Percentiles rank a stretch among this genome's conserved stretches.
Evolutionary conservation across 2,113 vertebrate genomes (phyloP).

Genomic region (Mesoclemmys tuberculata): DNA sequence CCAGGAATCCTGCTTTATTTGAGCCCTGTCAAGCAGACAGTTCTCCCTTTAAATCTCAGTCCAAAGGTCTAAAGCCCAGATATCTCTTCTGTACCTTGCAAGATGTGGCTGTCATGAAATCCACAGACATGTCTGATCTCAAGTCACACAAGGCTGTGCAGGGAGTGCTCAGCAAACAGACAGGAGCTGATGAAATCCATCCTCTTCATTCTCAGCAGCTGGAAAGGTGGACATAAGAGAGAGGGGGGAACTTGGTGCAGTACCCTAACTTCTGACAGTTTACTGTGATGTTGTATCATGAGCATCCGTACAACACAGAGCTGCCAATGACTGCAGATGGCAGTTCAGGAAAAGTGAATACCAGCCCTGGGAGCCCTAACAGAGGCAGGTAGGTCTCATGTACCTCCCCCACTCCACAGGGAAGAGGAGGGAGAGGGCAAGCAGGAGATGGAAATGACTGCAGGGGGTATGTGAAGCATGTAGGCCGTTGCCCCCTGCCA

Average conservation of each 20-base stretch:
- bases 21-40: neutral
- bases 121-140: neutral
- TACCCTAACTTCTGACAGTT: neutral
- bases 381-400: neutral
- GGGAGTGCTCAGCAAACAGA: neutral
- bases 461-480: neutral
- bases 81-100: neutral
- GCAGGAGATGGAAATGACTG: neutral
- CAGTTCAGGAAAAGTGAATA: neutral
- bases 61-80: neutral
- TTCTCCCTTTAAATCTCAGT: conserved; percentile 14
- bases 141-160: neutral
- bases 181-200: neutral
- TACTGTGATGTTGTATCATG: neutral
- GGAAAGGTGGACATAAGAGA: neutral
- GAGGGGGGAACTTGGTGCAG: neutral
- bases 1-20: neutral
- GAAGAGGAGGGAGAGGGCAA: neutral
- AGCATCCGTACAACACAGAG: neutral
- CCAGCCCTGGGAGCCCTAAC: neutral
- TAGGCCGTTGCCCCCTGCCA: neutral
- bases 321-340: neutral
- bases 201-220: neutral
- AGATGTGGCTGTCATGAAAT: neutral
- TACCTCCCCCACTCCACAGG: fast-evolving